Percentiles rank a stretch among this genome's conserved stretches.
Conservation (phyloP, 2,888 invertebrate species). For the Pheosia tremula region DNA sequence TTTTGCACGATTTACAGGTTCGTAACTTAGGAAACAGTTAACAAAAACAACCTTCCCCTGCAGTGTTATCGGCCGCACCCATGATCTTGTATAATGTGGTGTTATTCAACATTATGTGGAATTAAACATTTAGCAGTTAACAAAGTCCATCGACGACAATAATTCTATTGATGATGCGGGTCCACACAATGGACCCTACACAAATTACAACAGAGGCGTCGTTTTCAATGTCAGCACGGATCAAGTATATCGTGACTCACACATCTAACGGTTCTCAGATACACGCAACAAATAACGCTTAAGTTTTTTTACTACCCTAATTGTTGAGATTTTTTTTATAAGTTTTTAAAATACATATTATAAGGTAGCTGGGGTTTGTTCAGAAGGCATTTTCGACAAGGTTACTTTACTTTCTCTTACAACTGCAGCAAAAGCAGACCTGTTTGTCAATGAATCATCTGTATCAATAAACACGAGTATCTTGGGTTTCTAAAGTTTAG, state of each 20-base stretch:
- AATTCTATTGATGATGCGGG: slow-evolving; percentile 16
- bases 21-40: slow-evolving; percentile 23
- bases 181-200: slow-evolving; percentile 23
- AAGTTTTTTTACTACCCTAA: background rate
- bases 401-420: slow-evolving; percentile 6
- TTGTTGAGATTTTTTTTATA: background rate
- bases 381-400: background rate
- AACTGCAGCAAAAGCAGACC: background rate
- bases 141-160: background rate
- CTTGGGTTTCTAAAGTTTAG: background rate
- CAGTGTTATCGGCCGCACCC: background rate
- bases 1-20: slow-evolving; percentile 71
- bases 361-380: background rate
- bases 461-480: background rate
- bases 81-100: background rate
- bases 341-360: background rate
- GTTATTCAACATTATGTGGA: background rate
- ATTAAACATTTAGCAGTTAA: background rate
- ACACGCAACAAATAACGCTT: background rate
- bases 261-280: slow-evolving; percentile 4
- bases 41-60: background rate
- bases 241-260: slow-evolving; percentile 31
- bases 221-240: slow-evolving; percentile 32
- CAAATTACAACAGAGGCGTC: slow-evolving; percentile 27
- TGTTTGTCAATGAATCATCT: slow-evolving; percentile 1